Evolutionary conservation across 2,797 vertebrate species (phyloP).

Genomic region (Tapirus indicus): DNA sequence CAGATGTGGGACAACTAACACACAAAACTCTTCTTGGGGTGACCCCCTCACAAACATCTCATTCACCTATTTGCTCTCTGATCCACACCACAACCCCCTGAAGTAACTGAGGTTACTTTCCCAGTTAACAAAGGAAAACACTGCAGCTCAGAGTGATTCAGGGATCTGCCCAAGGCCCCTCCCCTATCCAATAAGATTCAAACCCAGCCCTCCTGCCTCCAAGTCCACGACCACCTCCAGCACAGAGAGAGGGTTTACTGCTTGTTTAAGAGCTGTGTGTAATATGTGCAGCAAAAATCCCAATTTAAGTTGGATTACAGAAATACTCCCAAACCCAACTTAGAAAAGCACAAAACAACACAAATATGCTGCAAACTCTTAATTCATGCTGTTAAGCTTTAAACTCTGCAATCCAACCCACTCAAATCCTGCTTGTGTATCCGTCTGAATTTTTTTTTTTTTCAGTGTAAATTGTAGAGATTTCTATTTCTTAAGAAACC

Average conservation of each 20-base stretch:
- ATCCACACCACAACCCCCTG: neutral
- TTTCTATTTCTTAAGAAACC: constrained; percentile 37
- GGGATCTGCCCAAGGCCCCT: neutral
- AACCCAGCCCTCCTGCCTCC: neutral
- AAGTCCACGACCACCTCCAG: neutral
- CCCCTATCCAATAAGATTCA: neutral
- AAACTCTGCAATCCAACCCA: constrained; percentile 21
- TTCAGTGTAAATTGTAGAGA: neutral
- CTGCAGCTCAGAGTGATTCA: neutral
- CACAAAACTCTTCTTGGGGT: neutral
- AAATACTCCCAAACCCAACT: neutral
- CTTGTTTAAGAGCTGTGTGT: constrained; percentile 16
- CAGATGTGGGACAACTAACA: neutral
- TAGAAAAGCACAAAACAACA: neutral
- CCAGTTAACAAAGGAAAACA: neutral
- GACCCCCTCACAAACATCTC: neutral
- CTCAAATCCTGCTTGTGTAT: constrained; percentile 4
- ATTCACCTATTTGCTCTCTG: neutral
- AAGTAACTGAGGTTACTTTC: neutral
- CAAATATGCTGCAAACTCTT: constrained; percentile 7
- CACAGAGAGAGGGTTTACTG: neutral
- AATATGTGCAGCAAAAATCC: neutral
- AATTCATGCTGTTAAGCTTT: neutral
- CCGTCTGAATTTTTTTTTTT: neutral
- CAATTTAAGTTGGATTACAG: constrained; percentile 33